Base-by-base conservation (phyloP, 1,140 invertebrate genomes). In the Drosophila virilis region DNA sequence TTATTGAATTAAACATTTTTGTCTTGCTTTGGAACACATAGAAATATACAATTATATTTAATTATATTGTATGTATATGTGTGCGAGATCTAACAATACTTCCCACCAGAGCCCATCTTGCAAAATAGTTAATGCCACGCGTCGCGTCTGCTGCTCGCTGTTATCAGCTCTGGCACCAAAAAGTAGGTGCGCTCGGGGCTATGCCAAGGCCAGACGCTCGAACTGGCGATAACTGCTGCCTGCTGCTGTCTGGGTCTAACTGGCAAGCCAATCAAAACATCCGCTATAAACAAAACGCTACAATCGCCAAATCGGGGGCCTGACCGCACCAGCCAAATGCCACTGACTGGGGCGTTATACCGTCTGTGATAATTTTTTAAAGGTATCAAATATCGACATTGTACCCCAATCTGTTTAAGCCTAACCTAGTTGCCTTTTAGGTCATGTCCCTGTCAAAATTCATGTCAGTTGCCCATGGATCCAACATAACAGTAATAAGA, bases 251-350 rank as follows among this genome's bases (percentile, higher is more conserved):
- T 83, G 80, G 57, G 40, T 13, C 10, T 37, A 51, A 8, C 55
- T 51, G 80, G 71, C 73, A 75, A 82, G 55, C 71, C 58, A 73
- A 74, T 78, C 76, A 80, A 69, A 89, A 77, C 76, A 80, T 89
- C 77, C 83, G 77, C 77, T 59, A 77, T 77, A 88, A 88, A 89
- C 78, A 88, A 73, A 66, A 12, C 42, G 57, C 64, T 35, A 69
- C 67, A 77, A 78, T 86, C 74, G 68, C 64, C 15, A 17, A 17
- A 12, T 12, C 64, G 66, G 73, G 75, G 83, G 84, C 83, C 84
- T 80, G 84, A 89, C 78, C 82, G 85, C 76, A 58, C 50, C 12
- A 45, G 48, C 45, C 71, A 64, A 40, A 37, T 57, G 76, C 75
- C 76, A 70, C 68, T 73, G 83, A 88, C 79, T 86, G 59, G 35